Conservation (phyloP, 2,797 vertebrate species). For the Octomys mimax region DNA sequence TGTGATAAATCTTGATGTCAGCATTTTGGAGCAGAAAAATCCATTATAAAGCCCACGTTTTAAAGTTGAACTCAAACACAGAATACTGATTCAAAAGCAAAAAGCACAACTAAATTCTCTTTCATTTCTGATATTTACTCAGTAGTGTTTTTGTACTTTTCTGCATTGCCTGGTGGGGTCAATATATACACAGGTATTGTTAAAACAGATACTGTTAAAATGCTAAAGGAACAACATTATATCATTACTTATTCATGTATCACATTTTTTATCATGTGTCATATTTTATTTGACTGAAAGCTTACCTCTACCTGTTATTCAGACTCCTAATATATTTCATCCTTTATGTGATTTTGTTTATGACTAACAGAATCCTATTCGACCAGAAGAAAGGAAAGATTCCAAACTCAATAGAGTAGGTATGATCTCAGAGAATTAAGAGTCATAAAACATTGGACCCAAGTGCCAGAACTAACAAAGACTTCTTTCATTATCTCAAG, state of each 20-base stretch:
- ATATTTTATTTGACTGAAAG: slow-evolving; percentile 2
- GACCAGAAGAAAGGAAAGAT: slow-evolving; percentile 7
- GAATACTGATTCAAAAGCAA: slow-evolving; percentile 46
- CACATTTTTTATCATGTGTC: slow-evolving; percentile 56
- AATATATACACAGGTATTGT: slow-evolving; percentile 56
- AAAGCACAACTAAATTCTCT: neutral
- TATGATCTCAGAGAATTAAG: slow-evolving; percentile 31
- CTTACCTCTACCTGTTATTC: slow-evolving; percentile 8
- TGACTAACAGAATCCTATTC: slow-evolving; percentile 4
- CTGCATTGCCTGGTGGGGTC: neutral
- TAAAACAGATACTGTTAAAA: slow-evolving; percentile 28
- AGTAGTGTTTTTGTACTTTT: slow-evolving; percentile 16
- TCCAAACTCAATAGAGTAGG: slow-evolving; percentile 25
- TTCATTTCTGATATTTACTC: slow-evolving; percentile 29
- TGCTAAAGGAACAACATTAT: slow-evolving; percentile 8
- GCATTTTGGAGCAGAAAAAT: slow-evolving; percentile 45
- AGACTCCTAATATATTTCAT: slow-evolving; percentile 1
- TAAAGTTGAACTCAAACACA: slow-evolving; percentile 39
- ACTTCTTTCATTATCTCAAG: slow-evolving; percentile 41
- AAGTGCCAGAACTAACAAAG: slow-evolving; percentile 59
- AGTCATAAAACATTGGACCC: slow-evolving; percentile 21
- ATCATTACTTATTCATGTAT: slow-evolving; percentile 60
- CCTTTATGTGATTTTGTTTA: slow-evolving; percentile 26
- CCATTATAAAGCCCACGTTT: neutral
- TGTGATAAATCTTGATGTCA: slow-evolving; percentile 27